Evolutionary conservation across 2,888 invertebrate genomes (phyloP).

Genomic region (Pecten maximus): DNA sequence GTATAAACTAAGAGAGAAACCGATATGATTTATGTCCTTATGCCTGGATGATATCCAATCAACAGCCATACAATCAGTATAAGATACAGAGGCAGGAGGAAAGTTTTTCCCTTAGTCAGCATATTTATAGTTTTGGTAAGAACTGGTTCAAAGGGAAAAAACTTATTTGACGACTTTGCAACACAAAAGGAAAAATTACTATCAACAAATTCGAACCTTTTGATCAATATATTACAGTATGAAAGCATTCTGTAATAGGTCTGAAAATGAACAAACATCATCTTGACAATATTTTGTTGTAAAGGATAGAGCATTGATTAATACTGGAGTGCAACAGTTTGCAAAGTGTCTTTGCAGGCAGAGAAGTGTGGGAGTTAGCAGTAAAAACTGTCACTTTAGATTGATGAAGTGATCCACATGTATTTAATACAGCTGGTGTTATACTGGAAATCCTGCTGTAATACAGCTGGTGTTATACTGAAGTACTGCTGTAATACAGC

Average conservation of each 20-base stretch:
- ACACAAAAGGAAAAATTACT: too few relatives aligned
- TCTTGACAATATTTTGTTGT: neutral
- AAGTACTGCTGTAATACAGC: too few relatives aligned
- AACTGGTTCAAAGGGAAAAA: neutral
- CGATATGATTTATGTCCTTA: too few relatives aligned
- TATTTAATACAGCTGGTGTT: too few relatives aligned
- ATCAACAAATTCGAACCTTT: too few relatives aligned
- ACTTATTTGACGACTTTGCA: neutral
- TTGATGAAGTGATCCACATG: neutral
- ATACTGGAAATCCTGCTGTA: too few relatives aligned
- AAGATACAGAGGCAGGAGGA: too few relatives aligned
- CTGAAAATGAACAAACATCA: neutral
- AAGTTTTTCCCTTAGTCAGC: too few relatives aligned
- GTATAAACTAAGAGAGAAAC: too few relatives aligned
- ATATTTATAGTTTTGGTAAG: neutral
- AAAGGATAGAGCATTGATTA: neutral
- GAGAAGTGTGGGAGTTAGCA: neutral
- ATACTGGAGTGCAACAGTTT: neutral
- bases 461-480: too few relatives aligned
- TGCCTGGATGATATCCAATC: too few relatives aligned
- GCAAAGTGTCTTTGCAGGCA: neutral
- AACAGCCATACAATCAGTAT: too few relatives aligned
- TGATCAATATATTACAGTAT: neutral
- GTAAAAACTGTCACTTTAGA: neutral
- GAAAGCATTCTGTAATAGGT: neutral